These are phyloP conservation scores for Scolopax mira DNA, from an alignment of 2,113 vertebrate genomes.

Conservation along the genomic window DNA sequence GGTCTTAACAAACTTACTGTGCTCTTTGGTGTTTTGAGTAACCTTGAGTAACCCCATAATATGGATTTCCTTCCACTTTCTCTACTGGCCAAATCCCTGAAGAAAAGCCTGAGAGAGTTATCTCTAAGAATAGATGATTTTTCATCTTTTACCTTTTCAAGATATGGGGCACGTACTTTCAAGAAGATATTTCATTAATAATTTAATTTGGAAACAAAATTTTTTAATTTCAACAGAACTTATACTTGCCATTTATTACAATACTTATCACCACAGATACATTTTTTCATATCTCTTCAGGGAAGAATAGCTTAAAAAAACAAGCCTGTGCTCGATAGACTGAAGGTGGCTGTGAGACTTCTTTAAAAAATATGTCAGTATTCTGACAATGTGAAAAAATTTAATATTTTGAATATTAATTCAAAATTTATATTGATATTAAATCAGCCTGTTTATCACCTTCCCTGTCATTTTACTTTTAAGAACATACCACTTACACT, in stretches of 20 bases:
- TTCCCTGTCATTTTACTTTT: not conserved
- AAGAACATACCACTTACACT: not conserved
- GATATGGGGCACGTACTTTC: not conserved
- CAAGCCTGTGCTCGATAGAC: not conserved
- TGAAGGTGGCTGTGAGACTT: not conserved
- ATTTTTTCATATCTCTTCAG: not conserved
- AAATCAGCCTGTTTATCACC: not conserved
- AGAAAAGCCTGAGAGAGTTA: not conserved
- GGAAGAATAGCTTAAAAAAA: not conserved
- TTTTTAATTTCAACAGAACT: not conserved
- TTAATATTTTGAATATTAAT: no score
- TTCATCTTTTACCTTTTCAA: not conserved
- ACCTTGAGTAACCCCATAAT: not conserved
- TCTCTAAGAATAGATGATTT: not conserved
- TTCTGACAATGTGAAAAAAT: not conserved
- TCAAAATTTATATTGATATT: no score
- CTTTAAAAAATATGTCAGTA: not conserved
- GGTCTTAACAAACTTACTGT: not conserved
- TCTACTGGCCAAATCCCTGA: accelerated
- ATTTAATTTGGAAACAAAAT: not conserved
- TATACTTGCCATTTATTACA: not conserved
- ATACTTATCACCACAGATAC: not conserved
- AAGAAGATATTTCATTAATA: not conserved
- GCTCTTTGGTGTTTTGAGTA: not conserved
- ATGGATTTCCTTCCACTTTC: not conserved